These are phyloP conservation scores for Piliocolobus tephrosceles DNA, from an alignment of 2,113 vertebrate genomes.

Conservation along the genomic window DNA sequence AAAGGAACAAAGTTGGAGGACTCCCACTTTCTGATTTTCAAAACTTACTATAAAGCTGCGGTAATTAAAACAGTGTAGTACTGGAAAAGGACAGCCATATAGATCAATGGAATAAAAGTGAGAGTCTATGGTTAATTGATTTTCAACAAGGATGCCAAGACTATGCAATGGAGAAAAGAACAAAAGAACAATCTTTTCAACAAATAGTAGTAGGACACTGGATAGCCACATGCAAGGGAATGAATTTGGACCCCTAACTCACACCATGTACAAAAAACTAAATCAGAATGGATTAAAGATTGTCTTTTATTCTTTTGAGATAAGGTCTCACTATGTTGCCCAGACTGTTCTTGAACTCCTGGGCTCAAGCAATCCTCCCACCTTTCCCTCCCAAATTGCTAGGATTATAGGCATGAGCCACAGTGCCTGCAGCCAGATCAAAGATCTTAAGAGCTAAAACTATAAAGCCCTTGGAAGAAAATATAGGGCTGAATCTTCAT, in stretches of 20 bases:
- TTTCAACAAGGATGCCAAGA: background rate
- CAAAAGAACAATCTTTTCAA: background rate
- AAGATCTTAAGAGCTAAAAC: background rate
- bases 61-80: background rate
- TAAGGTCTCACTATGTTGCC: too few relatives aligned
- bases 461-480: background rate
- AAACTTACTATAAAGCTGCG: background rate
- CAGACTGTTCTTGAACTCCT: too few relatives aligned
- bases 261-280: background rate
- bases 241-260: background rate
- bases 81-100: background rate
- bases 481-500: background rate
- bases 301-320: background rate
- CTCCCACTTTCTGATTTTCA: background rate
- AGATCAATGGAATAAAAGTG: background rate
- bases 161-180: background rate
- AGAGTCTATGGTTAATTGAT: background rate
- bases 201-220: background rate
- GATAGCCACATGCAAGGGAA: background rate
- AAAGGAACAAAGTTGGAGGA: background rate
- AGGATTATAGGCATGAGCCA: too few relatives aligned
- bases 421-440: too few relatives aligned
- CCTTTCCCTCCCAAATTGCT: too few relatives aligned
- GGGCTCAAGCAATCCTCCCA: too few relatives aligned
- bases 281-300: background rate